These are phyloP conservation scores for Halichondria panicea DNA, from an alignment of 37 sponge, comb jelly and placozoan species.

Conservation along the genomic window DNA sequence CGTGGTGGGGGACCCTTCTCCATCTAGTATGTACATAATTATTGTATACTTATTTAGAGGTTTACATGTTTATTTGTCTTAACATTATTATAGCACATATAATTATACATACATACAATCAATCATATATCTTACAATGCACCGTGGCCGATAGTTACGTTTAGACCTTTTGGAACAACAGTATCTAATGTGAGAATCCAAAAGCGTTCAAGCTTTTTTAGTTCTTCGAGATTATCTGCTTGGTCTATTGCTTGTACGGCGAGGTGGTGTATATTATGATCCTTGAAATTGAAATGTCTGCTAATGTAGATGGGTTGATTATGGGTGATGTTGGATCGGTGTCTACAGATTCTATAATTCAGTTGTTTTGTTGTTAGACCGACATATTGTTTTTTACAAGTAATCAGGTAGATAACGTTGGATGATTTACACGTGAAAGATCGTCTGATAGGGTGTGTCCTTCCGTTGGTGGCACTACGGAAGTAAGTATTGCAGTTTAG, in stretches of 20 bases:
- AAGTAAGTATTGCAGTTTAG: slow-evolving; percentile 3
- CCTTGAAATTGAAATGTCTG: slow-evolving; percentile 29
- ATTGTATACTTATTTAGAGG: too few species aligned
- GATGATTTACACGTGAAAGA: slow-evolving; percentile 20
- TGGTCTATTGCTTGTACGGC: slow-evolving; percentile 16
- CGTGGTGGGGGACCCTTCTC: too few species aligned
- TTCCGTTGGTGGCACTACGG: slow-evolving; percentile 6
- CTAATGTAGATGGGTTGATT: not conserved
- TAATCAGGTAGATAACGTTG: slow-evolving; percentile 35
- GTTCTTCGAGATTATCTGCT: not conserved
- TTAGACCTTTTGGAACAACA: slow-evolving; percentile 6
- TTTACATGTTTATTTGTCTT: too few species aligned
- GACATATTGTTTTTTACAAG: slow-evolving; percentile 41
- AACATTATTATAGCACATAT: too few species aligned
- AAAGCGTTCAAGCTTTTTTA: slow-evolving; percentile 1
- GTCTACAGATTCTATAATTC: slow-evolving; percentile 13
- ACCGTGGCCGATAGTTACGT: too few species aligned
- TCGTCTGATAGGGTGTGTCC: not conserved
- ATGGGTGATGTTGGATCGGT: slow-evolving; percentile 18
- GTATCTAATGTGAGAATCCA: slow-evolving; percentile 8
- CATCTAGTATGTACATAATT: too few species aligned
- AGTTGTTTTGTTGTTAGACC: slow-evolving; percentile 26
- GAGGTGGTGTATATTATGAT: slow-evolving; percentile 13
- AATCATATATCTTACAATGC: too few species aligned
- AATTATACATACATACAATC: too few species aligned